These are phyloP conservation scores for Ciconia maguari DNA, from an alignment of 2,113 vertebrate genomes.

Conservation along the genomic window DNA sequence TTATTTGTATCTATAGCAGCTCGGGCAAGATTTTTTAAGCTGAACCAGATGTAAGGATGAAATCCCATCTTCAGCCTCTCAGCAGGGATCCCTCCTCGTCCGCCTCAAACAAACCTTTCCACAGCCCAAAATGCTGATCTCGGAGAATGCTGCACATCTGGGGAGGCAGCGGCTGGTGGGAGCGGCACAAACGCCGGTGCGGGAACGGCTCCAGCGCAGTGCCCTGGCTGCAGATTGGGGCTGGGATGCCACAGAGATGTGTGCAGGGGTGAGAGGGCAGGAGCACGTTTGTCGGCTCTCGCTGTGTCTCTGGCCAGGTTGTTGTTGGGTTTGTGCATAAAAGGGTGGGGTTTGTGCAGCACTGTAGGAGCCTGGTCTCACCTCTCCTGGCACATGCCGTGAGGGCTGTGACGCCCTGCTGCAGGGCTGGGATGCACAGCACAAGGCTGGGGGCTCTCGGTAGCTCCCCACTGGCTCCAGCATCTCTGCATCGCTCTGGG, in stretches of 20 bases:
- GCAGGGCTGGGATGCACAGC: background rate
- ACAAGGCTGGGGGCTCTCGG: fast-evolving
- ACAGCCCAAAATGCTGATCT: background rate
- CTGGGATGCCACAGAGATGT: background rate
- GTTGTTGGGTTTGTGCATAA: fast-evolving
- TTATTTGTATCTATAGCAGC: background rate
- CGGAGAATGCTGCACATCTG: background rate
- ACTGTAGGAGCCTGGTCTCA: fast-evolving
- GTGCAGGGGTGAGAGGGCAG: fast-evolving
- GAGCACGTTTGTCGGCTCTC: fast-evolving
- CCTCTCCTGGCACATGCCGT: fast-evolving
- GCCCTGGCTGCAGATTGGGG: background rate
- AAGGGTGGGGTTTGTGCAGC: background rate
- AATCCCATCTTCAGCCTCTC: constrained; percentile 54
- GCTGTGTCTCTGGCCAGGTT: fast-evolving
- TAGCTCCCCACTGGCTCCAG: background rate
- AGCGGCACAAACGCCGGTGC: fast-evolving
- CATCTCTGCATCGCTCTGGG: background rate
- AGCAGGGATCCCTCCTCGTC: background rate
- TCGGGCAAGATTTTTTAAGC: constrained; percentile 22
- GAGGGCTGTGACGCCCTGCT: fast-evolving
- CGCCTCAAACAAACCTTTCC: background rate
- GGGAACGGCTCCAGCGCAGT: fast-evolving
- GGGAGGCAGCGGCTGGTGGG: background rate
- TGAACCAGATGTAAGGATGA: constrained; percentile 57